These are phyloP conservation scores for Drosophila suboccidentalis DNA, from an alignment of 2,888 invertebrate genomes.

Conservation along the genomic window DNA sequence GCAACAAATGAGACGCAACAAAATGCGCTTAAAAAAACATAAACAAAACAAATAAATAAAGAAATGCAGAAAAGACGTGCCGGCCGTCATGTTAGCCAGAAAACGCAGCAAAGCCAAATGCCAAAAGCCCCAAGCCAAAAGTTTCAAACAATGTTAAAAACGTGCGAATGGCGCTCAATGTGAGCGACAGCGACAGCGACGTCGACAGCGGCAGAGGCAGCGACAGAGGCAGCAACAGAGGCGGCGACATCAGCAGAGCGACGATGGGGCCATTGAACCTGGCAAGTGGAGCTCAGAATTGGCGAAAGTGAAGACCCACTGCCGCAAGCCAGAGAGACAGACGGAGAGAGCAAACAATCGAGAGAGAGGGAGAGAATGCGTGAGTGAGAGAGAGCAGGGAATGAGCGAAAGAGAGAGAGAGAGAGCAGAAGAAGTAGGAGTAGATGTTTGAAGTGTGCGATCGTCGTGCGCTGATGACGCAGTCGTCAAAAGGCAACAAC, in stretches of 20 bases:
- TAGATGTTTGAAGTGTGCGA: slow-evolving; percentile 19
- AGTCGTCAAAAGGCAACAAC: slow-evolving; percentile 70
- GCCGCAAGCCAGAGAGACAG: slow-evolving; percentile 71
- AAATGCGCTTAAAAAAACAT: slow-evolving; percentile 35
- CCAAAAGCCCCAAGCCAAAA: slow-evolving; percentile 28
- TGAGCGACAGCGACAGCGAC: slow-evolving; percentile 34
- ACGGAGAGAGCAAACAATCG: slow-evolving; percentile 17
- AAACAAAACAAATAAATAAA: slow-evolving; percentile 58
- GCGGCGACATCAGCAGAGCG: slow-evolving; percentile 38
- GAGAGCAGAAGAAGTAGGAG: slow-evolving; percentile 23
- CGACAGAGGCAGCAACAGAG: slow-evolving; percentile 2
- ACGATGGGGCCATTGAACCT: slow-evolving; percentile 74
- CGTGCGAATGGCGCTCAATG: slow-evolving; percentile 75
- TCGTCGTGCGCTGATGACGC: slow-evolving; percentile 62
- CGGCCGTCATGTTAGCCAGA: slow-evolving; percentile 21
- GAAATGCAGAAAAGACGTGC: slow-evolving; percentile 41
- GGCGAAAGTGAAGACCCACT: slow-evolving; percentile 83
- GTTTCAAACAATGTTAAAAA: slow-evolving; percentile 57
- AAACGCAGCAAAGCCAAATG: slow-evolving; percentile 21
- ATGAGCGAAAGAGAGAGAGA: slow-evolving; percentile 6
- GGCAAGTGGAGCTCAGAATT: slow-evolving; percentile 80
- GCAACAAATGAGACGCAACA: slow-evolving; percentile 22
- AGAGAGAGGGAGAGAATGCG: slow-evolving; percentile 10
- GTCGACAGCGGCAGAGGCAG: slow-evolving; percentile 1
- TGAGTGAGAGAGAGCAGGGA: slow-evolving; percentile 22